These are phyloP conservation scores for Octonoba sinensis DNA, from an alignment of 2,888 invertebrate genomes.

Conservation along the genomic window DNA sequence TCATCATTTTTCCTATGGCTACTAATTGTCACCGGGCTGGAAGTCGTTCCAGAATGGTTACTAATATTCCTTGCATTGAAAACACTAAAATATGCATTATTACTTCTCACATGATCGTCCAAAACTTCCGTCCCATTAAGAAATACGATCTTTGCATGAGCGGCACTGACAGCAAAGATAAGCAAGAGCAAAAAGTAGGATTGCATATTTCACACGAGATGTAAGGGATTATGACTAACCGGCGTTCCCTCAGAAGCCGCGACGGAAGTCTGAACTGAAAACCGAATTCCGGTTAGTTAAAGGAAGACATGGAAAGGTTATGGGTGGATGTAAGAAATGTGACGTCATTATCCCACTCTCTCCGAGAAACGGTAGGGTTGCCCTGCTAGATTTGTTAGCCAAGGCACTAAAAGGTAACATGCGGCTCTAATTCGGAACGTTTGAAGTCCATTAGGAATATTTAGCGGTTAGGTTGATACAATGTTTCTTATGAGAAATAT, in stretches of 20 bases:
- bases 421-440: too few species aligned
- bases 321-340: constrained; percentile 5
- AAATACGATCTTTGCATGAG: constrained; percentile 39
- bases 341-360: constrained; percentile 47
- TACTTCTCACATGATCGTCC: neutral
- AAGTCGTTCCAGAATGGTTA: constrained; percentile 35
- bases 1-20: constrained; percentile 29
- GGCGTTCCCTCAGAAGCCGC: neutral
- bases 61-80: constrained; percentile 52
- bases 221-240: neutral
- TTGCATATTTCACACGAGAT: neutral
- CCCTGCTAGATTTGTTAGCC: neutral
- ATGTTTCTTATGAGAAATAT: too few species aligned
- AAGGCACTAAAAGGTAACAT: constrained; percentile 5
- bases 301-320: constrained; percentile 17
- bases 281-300: constrained; percentile 47
- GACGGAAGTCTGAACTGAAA: constrained; percentile 26
- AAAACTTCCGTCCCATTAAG: constrained; percentile 47
- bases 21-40: neutral
- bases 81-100: constrained; percentile 30
- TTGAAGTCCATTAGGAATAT: too few species aligned
- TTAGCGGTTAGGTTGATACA: too few species aligned
- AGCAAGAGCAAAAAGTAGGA: neutral
- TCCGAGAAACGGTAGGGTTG: neutral
- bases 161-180: neutral